Evolutionary conservation across 1,140 invertebrate genomes (phyloP), one percentile per base, ranked within the genome.

Genomic region (Gryllus bimaculatus): DNA sequence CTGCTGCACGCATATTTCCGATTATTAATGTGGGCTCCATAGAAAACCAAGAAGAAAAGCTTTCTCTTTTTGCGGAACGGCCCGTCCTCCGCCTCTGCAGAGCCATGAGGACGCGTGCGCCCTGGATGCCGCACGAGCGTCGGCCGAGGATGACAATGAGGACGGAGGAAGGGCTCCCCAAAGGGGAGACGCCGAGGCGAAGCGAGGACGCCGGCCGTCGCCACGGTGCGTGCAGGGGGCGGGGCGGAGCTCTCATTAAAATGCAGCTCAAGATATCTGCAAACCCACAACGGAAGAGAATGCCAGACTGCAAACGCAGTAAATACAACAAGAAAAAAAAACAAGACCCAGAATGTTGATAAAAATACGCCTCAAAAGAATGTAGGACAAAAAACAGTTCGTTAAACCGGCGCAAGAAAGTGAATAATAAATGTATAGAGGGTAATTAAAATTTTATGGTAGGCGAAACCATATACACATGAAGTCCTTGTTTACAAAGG

Each of bases 1-100:
- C 54, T 66, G 10, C 54, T 66, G 26, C 26, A 39, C 18, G 54
- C 54, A 66, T 66, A 66, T 66, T 66, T 66, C 54, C 54, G 54
- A 66, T 66, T 66, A 66, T 66, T 66, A 66, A 66, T 66, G 54
- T 66, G 54, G 18, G 18, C 54, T 39, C 54, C 54, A 66, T 66
- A 66, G 54, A 66, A 66, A 66, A 66, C 54, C 54, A 18, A 66
- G 54, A 66, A 66, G 54, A 66, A 66, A 66, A 66, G 54, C 54
- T 66, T 66, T 66, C 54, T 66, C 54, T 66, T 66, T 18, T 66
- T 66, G 54, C 18, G 54, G 54, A 66, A 18, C 10, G 18, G 10
- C 10, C 10, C 54, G 18, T 66, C 54, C 10, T 66, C 54, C 10
- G 10, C 54, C 54, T 66, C 18, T 66, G 2, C 7, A 66, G 7